phyloP scores from a whole-genome alignment of 2,888 invertebrate species.

The Psylliodes chrysocephalus region DNA sequence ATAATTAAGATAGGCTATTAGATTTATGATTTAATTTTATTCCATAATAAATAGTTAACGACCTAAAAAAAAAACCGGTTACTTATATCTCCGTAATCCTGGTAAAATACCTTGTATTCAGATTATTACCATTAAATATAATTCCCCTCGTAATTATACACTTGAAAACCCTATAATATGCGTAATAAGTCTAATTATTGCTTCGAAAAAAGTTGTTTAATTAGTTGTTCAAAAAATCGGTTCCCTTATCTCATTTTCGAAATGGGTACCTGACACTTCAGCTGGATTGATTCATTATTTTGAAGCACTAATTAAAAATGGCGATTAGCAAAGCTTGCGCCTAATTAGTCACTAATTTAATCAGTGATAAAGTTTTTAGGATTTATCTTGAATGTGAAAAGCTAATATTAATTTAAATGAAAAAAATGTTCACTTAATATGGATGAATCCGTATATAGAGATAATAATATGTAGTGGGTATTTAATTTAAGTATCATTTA shows the following conservation, averaged over 20 bases:
- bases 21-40: conserved; percentile 22
- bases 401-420: background rate
- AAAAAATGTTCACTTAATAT: no score
- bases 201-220: conserved; percentile 16
- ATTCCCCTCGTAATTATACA: conserved; percentile 28
- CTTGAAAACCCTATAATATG: conserved; percentile 30
- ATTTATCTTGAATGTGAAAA: background rate
- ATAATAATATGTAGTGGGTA: no score
- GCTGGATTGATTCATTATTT: conserved; percentile 18
- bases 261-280: conserved; percentile 27
- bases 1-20: conserved; percentile 14
- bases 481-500: no score
- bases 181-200: conserved; percentile 14
- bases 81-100: conserved; percentile 27
- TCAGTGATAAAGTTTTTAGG: background rate
- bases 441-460: no score
- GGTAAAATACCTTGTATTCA: conserved; percentile 34
- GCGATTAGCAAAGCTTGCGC: background rate
- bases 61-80: conserved; percentile 32
- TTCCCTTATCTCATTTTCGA: conserved; percentile 14
- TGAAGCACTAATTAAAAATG: conserved; percentile 11
- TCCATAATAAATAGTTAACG: conserved; percentile 10
- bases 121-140: conserved; percentile 43
- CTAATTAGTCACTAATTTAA: background rate
- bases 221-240: conserved; percentile 13